phyloP scores from a whole-genome alignment of 2,888 invertebrate genomes.

The Cylindroiulus punctatus region DNA sequence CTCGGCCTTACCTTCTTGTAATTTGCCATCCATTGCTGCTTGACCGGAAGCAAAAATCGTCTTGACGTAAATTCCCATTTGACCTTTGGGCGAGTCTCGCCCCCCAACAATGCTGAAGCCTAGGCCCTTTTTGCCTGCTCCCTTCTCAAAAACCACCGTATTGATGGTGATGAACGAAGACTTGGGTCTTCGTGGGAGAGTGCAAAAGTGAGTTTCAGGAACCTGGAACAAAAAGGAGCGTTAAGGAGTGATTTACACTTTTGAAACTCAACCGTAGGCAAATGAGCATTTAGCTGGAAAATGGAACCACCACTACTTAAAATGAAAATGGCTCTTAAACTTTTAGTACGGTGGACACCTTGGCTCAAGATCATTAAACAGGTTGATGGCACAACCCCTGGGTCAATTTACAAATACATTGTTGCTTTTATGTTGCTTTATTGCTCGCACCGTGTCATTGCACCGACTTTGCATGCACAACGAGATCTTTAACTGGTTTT shows the following conservation, averaged over 20 bases:
- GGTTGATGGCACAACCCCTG: constrained; percentile 10
- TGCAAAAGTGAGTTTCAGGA: constrained; percentile 60
- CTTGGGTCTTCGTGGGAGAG: constrained; percentile 61
- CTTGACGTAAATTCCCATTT: constrained; percentile 89
- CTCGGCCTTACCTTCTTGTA: constrained; percentile 80
- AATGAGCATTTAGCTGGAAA: not conserved
- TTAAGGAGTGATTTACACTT: constrained; percentile 2
- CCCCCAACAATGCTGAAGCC: constrained; percentile 93
- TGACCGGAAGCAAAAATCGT: constrained; percentile 87
- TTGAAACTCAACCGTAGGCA: not conserved
- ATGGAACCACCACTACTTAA: not conserved
- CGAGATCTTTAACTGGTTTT: constrained; percentile 10
- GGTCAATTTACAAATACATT: constrained; percentile 25
- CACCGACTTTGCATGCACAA: constrained; percentile 29
- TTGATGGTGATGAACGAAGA: constrained; percentile 63
- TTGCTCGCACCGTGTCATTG: constrained; percentile 5
- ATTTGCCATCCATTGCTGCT: constrained; percentile 83
- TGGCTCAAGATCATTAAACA: not conserved
- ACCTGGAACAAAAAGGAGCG: constrained; percentile 39
- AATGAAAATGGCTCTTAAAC: constrained; percentile 12
- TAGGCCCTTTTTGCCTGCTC: constrained; percentile 82
- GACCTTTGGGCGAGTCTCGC: constrained; percentile 85
- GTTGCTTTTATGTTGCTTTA: constrained; percentile 13
- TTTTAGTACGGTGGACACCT: not conserved
- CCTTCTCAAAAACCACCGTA: constrained; percentile 79